phyloP scores from a whole-genome alignment of 2,888 invertebrate species.

The Epistrophe grossulariae region DNA sequence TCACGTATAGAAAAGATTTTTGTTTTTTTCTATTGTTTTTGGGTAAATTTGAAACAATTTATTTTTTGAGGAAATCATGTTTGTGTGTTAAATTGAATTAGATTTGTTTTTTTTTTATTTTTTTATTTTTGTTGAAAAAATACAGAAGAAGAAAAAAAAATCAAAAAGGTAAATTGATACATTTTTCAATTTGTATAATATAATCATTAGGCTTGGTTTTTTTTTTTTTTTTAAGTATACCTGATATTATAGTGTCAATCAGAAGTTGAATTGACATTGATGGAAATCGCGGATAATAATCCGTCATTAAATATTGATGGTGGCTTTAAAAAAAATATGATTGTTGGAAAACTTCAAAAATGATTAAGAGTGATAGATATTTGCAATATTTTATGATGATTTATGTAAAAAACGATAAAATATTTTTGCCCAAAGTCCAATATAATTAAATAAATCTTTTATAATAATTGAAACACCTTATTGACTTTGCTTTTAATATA shows the following conservation, averaged over 20 bases:
- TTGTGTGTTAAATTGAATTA: conserved; percentile 35
- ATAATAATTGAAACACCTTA: too few relatives aligned
- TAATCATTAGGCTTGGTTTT: conserved; percentile 9
- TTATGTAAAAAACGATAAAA: too few relatives aligned
- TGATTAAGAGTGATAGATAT: background rate
- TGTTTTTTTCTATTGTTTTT: conserved; percentile 18
- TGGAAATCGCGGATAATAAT: background rate
- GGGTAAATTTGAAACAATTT: conserved; percentile 26
- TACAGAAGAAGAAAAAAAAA: background rate
- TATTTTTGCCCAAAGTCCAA: too few relatives aligned
- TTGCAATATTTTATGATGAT: too few relatives aligned
- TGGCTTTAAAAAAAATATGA: background rate
- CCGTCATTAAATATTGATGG: background rate
- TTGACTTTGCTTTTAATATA: too few relatives aligned
- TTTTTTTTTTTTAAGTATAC: background rate
- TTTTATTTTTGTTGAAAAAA: too few relatives aligned
- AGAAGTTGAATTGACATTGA: conserved; percentile 9
- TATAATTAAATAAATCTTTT: too few relatives aligned
- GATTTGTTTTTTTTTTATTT: conserved; percentile 19
- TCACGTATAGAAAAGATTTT: conserved; percentile 54
- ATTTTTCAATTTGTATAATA: conserved; percentile 20
- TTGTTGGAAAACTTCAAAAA: background rate
- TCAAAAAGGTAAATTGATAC: conserved; percentile 20
- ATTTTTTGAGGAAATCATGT: conserved; percentile 22
- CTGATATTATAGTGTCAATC: background rate